Evolutionary conservation across 2,888 invertebrate species (phyloP), one percentile per base, ranked within the genome.

Genomic region (Epistrophe grossulariae): DNA sequence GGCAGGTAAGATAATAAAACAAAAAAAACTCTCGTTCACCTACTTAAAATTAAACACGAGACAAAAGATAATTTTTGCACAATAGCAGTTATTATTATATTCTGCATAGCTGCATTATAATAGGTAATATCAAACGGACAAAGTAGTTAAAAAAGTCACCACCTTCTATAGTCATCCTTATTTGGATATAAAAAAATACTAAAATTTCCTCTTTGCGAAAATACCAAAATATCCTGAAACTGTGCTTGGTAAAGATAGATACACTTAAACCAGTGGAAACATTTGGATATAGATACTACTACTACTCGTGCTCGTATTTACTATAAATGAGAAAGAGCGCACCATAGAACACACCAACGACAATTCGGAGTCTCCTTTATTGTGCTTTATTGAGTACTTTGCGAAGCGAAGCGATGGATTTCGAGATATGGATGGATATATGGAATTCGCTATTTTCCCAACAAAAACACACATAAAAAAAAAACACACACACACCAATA

Each of bases 141-240:
- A 24, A 87, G 87, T 83, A 82, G 87, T 87, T 87, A 83, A 87
- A 87, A 87, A 87, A 87, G 87, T 87, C 87, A 87, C 87, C 83
- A 87, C 83, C 87, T 62, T 62, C 62, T 68, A 68, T 87, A 87
- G 87, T 87, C 87, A 87, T 87, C 87, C 87, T 87, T 87, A 87
- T 87, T 87, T 87, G 87, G 87, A 87, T 87, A 87, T 87, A 87
- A 87, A 87, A 87, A 87, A 87, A 87, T 87, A 87, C 87, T 87
- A 87, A 87, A 87, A 87, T 87, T 87, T 82, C 83, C 87, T 87
- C 82, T 87, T 82, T 82, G 82, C 82, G 83, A 87, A 87, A 87
- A 83, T 83, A 82, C 79, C 79, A 87, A 87, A 87, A 87, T 87
- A 87, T 87, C 87, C 87, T 87, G 87, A 87, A 87, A 87, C 83